Conservation (phyloP, 2,113 vertebrate species). For the Alaudala cheleensis region DNA sequence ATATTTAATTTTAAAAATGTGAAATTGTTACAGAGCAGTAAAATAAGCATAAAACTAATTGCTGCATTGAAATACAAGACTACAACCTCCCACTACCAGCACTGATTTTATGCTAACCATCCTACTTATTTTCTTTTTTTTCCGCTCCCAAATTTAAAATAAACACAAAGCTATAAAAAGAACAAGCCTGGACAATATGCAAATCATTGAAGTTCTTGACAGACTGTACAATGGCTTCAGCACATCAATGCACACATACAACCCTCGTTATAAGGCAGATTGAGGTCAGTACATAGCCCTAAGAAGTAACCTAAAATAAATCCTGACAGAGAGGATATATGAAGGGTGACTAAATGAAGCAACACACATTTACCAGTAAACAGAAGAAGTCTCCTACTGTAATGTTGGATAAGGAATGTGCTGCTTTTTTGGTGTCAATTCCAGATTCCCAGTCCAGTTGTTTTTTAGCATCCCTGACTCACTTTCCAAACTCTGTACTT, state of each 20-base stretch:
- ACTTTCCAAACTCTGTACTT: background rate
- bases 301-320: constrained; percentile 50
- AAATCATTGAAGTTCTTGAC: background rate
- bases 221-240: background rate
- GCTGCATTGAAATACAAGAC: background rate
- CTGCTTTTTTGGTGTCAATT: background rate
- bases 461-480: background rate
- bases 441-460: background rate
- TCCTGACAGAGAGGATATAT: background rate
- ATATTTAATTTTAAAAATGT: background rate
- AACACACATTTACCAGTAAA: background rate
- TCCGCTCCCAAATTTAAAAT: background rate
- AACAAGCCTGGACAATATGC: background rate
- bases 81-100: background rate
- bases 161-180: background rate
- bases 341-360: background rate
- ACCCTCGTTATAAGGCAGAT: background rate
- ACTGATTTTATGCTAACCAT: background rate
- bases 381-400: background rate
- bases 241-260: background rate
- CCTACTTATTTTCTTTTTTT: background rate
- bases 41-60: background rate
- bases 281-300: constrained; percentile 40
- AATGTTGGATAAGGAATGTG: background rate
- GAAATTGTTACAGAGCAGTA: background rate